These are phyloP conservation scores for Drosophila trichaetosa DNA, from an alignment of 2,888 invertebrate species.

Conservation along the genomic window DNA sequence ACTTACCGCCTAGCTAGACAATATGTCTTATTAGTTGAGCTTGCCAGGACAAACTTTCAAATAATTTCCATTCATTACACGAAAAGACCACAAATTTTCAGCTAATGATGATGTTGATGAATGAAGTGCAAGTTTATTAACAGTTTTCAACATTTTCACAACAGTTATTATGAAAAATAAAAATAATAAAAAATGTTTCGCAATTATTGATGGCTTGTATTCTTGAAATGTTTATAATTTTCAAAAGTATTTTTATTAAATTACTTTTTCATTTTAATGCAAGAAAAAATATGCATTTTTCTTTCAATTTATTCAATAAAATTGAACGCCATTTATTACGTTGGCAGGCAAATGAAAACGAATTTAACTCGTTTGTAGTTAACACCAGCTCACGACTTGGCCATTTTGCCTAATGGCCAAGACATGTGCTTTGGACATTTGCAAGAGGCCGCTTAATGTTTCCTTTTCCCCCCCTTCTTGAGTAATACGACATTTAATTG, in stretches of 20 bases:
- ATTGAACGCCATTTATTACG: conserved; percentile 48
- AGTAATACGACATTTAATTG: conserved; percentile 65
- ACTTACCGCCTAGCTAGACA: conserved; percentile 53
- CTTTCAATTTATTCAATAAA: conserved; percentile 33
- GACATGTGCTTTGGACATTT: conserved; percentile 56
- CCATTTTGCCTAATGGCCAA: conserved; percentile 67
- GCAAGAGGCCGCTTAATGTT: conserved; percentile 22
- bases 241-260: neutral
- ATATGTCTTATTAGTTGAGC: conserved; percentile 70
- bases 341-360: conserved; percentile 59
- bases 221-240: neutral
- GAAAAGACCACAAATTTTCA: conserved; percentile 54
- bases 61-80: conserved; percentile 67
- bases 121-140: conserved; percentile 58
- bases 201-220: conserved; percentile 1
- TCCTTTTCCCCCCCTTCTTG: conserved; percentile 40
- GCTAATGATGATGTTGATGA: conserved; percentile 61
- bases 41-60: conserved; percentile 59
- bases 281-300: neutral
- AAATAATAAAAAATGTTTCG: conserved; percentile 5
- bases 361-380: conserved; percentile 63
- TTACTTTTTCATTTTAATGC: neutral
- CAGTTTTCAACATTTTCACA: conserved; percentile 9
- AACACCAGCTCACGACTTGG: conserved; percentile 72
- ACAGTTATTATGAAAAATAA: neutral